These are phyloP conservation scores for Acanthopagrus latus DNA, from an alignment of 2,797 vertebrate genomes.

Conservation along the genomic window DNA sequence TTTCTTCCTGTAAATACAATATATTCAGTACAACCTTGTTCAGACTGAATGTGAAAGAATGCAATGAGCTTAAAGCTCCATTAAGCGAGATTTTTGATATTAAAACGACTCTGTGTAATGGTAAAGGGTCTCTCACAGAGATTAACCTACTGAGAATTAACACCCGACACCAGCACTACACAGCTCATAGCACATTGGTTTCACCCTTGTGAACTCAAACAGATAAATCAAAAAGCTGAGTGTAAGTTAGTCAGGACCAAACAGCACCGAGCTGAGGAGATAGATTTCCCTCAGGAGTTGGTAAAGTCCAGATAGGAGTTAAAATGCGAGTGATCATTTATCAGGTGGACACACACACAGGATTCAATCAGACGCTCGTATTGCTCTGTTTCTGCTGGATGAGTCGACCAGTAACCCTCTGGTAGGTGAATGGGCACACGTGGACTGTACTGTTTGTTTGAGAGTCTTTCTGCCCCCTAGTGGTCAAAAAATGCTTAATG, in stretches of 20 bases:
- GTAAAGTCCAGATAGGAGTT: conserved; percentile 6
- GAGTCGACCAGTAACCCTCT: background rate
- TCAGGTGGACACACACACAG: background rate
- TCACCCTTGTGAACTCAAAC: background rate
- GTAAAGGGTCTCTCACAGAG: background rate
- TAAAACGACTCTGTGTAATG: background rate
- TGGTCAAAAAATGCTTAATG: conserved; percentile 51
- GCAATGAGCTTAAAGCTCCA: conserved; percentile 25
- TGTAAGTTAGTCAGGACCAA: background rate
- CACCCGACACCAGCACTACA: background rate
- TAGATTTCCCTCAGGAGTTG: background rate
- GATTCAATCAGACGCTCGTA: background rate
- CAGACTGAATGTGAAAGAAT: background rate
- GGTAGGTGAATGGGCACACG: background rate
- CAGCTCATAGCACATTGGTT: background rate
- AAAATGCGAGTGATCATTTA: background rate
- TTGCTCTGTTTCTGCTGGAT: background rate
- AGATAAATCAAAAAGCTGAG: background rate
- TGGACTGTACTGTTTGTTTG: conserved; percentile 5
- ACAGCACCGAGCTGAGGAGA: background rate
- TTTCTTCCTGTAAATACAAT: conserved; percentile 29
- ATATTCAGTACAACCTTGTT: conserved; percentile 2
- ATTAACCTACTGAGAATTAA: conserved; percentile 11
- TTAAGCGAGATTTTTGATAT: conserved; percentile 23
- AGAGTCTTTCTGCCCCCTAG: conserved; percentile 33